Conservation (phyloP, 2,113 vertebrate species). For the Cryptomyrus ogoouensis region DNA sequence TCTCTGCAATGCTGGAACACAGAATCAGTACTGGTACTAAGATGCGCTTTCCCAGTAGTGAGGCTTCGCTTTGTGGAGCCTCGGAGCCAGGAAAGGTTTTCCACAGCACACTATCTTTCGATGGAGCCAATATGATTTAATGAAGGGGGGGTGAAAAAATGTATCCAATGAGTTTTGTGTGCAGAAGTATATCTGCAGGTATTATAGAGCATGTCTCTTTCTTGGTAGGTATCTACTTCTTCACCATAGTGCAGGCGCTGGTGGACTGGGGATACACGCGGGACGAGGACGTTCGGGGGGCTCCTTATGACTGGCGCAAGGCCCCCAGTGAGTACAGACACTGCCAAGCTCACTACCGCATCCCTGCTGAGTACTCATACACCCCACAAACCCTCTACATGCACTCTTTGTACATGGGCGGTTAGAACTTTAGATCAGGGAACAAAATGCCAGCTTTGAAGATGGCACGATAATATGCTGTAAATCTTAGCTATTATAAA, state of each 20-base stretch:
- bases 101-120: background rate
- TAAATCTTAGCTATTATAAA: background rate
- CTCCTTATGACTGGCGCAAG: slow-evolving; percentile 95
- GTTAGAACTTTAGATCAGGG: background rate
- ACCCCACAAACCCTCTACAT: background rate
- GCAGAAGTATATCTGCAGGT: background rate
- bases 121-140: background rate
- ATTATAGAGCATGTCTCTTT: slow-evolving; percentile 46
- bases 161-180: background rate
- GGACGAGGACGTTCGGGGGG: slow-evolving; percentile 79
- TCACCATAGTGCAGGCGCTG: slow-evolving; percentile 80
- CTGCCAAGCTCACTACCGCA: background rate
- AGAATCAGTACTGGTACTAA: background rate
- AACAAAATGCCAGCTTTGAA: background rate
- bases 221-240: slow-evolving; percentile 86
- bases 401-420: background rate
- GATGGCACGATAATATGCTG: background rate
- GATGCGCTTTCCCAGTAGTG: background rate
- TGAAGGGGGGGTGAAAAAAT: background rate
- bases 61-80: background rate
- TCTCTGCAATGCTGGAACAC: background rate
- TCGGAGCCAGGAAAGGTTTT: background rate
- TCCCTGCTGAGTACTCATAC: background rate
- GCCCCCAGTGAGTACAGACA: slow-evolving; percentile 77
- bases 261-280: slow-evolving; percentile 84